phyloP scores from a whole-genome alignment of 2,797 vertebrate genomes.

The Phrynocephalus guinanensis region DNA sequence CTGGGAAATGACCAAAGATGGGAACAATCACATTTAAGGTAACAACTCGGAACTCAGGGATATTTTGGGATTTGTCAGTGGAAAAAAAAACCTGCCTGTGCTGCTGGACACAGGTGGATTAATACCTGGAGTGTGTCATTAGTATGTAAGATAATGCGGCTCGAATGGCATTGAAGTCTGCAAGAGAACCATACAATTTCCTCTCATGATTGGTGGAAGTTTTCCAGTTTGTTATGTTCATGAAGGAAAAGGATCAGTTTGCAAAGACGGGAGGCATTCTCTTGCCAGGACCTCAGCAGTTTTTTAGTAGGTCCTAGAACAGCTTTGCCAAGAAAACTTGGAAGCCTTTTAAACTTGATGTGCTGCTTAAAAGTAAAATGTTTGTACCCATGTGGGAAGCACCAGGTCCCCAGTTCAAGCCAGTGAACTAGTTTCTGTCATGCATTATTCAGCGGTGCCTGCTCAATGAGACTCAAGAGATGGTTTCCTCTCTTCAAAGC shows the following conservation, averaged over 20 bases:
- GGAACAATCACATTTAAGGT: too few species aligned
- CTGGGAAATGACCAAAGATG: too few species aligned
- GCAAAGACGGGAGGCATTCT: too few species aligned
- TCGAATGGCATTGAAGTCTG: background rate
- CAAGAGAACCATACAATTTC: background rate
- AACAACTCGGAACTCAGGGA: too few species aligned
- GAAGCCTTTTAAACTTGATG: background rate
- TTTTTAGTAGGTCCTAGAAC: background rate
- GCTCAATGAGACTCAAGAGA: constrained; percentile 59
- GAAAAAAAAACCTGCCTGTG: background rate
- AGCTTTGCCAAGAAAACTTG: background rate
- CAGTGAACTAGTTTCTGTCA: constrained; percentile 26
- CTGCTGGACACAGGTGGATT: background rate
- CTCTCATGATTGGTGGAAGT: background rate
- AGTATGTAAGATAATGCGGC: background rate
- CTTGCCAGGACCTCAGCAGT: background rate
- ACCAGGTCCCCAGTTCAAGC: background rate
- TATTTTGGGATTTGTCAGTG: background rate
- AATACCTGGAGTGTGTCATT: background rate
- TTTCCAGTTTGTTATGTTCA: background rate
- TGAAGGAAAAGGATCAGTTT: background rate
- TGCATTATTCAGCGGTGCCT: constrained; percentile 53
- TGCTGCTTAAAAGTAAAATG: background rate
- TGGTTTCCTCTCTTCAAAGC: constrained; percentile 73
- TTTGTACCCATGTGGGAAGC: background rate